Evolutionary conservation across 1,140 invertebrate species (phyloP).

Genomic region (Drosophila kikkawai): DNA sequence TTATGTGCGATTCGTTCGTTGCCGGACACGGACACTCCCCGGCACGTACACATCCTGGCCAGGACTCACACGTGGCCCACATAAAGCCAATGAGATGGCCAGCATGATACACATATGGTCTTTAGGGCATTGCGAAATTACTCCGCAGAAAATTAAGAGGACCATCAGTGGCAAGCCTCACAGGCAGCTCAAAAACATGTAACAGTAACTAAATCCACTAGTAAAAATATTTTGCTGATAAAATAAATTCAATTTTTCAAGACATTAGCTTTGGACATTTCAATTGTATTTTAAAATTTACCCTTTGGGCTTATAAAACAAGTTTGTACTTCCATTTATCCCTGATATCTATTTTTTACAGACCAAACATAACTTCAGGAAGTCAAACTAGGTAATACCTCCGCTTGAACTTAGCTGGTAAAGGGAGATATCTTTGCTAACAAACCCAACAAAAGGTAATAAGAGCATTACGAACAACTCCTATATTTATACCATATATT

Average conservation of each 20-base stretch:
- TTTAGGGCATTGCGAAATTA: slow-evolving; percentile 23
- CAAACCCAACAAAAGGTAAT: background rate
- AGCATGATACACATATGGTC: slow-evolving; percentile 66
- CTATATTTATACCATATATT: background rate
- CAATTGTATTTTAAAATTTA: background rate
- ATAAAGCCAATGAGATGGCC: slow-evolving; percentile 65
- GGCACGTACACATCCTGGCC: slow-evolving; percentile 32
- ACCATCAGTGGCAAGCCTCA: background rate
- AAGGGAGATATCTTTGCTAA: background rate
- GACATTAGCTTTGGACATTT: background rate
- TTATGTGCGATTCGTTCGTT: slow-evolving; percentile 74
- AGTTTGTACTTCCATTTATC: background rate
- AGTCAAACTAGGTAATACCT: background rate
- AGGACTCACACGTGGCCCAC: slow-evolving; percentile 50
- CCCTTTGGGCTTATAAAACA: background rate
- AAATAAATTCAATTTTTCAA: background rate
- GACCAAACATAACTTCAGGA: background rate
- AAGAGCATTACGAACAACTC: background rate
- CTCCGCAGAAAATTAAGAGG: slow-evolving; percentile 22
- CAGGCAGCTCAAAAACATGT: background rate
- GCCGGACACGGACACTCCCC: slow-evolving; percentile 34
- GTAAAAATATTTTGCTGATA: background rate
- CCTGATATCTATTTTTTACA: too few species aligned
- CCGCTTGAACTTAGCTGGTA: background rate
- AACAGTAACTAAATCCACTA: background rate